These are phyloP conservation scores for Nomada ruficornis DNA, from an alignment of 2,888 invertebrate genomes.

Conservation along the genomic window DNA sequence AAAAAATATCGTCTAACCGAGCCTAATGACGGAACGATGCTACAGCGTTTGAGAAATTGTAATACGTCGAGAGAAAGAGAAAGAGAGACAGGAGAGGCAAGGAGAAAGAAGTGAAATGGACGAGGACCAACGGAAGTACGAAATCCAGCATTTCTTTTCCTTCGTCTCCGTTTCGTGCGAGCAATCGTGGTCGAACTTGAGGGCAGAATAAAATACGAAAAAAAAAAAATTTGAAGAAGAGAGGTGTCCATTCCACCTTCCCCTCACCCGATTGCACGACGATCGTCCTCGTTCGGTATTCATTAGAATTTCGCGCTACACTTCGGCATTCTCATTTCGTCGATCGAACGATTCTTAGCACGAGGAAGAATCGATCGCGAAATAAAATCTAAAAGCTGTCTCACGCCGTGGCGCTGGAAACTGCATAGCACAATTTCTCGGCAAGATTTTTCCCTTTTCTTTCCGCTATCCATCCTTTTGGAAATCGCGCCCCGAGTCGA, in stretches of 20 bases:
- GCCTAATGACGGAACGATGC: constrained; percentile 63
- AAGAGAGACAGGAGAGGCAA: constrained; percentile 1
- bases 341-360: constrained; percentile 26
- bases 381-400: constrained; percentile 42
- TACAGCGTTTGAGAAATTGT: constrained; percentile 52
- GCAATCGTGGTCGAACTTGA: neutral
- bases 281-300: neutral
- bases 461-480: neutral
- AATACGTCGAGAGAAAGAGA: constrained; percentile 50
- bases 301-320: constrained; percentile 19
- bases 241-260: neutral
- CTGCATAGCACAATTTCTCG: neutral
- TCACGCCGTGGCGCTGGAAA: neutral
- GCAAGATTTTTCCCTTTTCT: neutral
- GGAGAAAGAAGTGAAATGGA: constrained; percentile 15
- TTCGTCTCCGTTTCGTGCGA: neutral
- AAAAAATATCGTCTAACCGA: constrained; percentile 73
- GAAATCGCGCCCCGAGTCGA: neutral
- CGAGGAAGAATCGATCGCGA: constrained; percentile 5
- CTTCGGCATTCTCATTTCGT: constrained; percentile 9
- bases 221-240: neutral
- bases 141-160: neutral
- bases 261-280: constrained; percentile 3
- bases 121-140: constrained; percentile 8
- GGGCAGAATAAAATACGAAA: neutral